These are phyloP conservation scores for Eleginops maclovinus DNA, from an alignment of 2,113 vertebrate species.

Conservation along the genomic window DNA sequence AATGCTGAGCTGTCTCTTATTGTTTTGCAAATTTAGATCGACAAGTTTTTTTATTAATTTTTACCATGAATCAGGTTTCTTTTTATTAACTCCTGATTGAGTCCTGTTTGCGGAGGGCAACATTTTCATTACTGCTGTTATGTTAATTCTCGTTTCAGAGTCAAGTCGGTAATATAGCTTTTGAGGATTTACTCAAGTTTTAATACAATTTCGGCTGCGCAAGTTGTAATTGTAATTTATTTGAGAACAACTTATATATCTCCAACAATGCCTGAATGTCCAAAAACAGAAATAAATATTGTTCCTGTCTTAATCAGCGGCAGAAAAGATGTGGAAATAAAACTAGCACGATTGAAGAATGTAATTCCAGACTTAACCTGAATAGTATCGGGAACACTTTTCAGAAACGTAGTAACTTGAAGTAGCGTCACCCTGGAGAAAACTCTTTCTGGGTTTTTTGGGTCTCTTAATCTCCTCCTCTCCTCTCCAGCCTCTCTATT, in stretches of 20 bases:
- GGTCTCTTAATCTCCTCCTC: neutral
- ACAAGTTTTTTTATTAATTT: conserved; percentile 33
- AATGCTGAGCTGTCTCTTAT: neutral
- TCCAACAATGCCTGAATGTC: neutral
- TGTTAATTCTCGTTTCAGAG: neutral
- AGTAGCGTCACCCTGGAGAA: no score
- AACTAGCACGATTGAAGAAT: neutral
- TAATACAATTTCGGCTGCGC: no score
- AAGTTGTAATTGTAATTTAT: neutral
- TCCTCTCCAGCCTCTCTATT: neutral
- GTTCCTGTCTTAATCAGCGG: neutral
- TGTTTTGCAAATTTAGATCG: conserved; percentile 26
- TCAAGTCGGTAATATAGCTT: no score
- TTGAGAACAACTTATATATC: neutral
- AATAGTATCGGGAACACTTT: no score
- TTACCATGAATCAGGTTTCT: conserved; percentile 11
- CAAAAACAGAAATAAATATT: neutral
- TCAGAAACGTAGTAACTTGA: no score
- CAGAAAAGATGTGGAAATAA: neutral
- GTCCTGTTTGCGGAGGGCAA: conserved; percentile 2
- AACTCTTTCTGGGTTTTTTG: no score
- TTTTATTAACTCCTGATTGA: conserved; percentile 12
- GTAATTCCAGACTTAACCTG: neutral
- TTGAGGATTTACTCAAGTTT: no score
- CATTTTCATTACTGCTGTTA: conserved; percentile 23